Base-by-base conservation (phyloP, 2,113 vertebrate species). In the Gymnorhina tibicen region DNA sequence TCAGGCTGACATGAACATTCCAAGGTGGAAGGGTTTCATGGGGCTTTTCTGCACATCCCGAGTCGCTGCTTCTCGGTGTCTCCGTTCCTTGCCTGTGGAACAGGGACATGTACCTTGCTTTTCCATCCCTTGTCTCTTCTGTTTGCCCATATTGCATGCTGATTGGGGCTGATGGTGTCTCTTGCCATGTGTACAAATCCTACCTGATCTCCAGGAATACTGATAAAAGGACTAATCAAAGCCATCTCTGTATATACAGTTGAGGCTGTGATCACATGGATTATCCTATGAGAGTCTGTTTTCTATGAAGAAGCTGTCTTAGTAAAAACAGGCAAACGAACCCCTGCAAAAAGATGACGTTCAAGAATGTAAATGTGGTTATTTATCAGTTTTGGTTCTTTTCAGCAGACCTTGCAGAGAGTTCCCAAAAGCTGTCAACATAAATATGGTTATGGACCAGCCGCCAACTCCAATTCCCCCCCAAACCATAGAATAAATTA, bases 91-190 rank as follows among this genome's bases (percentile, higher is more conserved):
- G 33, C 39, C 64, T 23, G 1, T 47, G 3, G 28, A 39, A 14
- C 2, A 30, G 6, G 21, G 58, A 52, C 4, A 0, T 3, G 20
- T 1, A 4, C 32, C 5, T 74, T 32, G 63, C 44, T 66, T 50
- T 26, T 22, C 58, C 68, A 41, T 27, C 42, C 24, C 39, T 14
- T 30, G 13, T 27, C 14, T 7, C 44, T 35, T 9, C 3, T 13
- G 12, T 16, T 13, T 35, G 30, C 32, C 58, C 49, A 0, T 13
- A 5, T 0, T 37, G 24, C 5, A 0, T 10, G 39, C 30, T 72
- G 30, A 13, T 32, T 67, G 55, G 50, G 42, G 59, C 47, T 81
- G 42, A 8, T 30, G 14, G 7, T 13, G 5, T 22, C 37, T 85
- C 56, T 42, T 26, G 8, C 0, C 11, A 16, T 8, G 22, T 37